Conservation (phyloP, 2,113 vertebrate genomes). For the Scalopus aquaticus region DNA sequence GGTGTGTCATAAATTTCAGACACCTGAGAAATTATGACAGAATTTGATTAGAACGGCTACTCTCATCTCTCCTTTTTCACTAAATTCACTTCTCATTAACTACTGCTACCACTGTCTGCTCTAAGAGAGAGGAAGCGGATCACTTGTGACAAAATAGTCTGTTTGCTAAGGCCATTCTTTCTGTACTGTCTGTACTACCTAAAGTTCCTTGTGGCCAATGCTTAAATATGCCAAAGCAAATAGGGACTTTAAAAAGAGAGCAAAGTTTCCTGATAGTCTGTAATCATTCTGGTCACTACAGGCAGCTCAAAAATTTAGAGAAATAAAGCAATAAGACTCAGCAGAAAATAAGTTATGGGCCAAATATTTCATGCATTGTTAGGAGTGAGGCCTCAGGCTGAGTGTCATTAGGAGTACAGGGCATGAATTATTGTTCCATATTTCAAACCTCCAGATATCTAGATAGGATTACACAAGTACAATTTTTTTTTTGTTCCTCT, state of each 20-base stretch:
- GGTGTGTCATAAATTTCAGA: constrained; percentile 72
- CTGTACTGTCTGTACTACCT: neutral
- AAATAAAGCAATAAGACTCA: constrained; percentile 50
- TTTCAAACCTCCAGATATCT: constrained; percentile 37
- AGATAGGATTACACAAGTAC: neutral
- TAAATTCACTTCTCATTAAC: constrained; percentile 69
- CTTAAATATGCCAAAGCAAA: constrained; percentile 49
- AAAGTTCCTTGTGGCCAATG: constrained; percentile 42
- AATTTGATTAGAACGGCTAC: constrained; percentile 58
- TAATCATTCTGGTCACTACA: neutral
- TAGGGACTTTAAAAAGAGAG: neutral
- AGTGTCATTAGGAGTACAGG: neutral
- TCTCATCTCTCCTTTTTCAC: constrained; percentile 52
- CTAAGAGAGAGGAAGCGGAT: neutral
- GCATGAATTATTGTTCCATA: constrained; percentile 42
- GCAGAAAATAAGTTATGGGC: constrained; percentile 25
- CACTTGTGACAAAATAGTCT: constrained; percentile 27
- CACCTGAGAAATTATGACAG: constrained; percentile 65
- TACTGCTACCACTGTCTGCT: neutral
- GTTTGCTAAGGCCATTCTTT: constrained; percentile 11
- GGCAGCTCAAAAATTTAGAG: neutral
- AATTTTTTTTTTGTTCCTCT: neutral
- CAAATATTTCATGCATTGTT: neutral
- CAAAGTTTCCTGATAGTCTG: constrained; percentile 8
- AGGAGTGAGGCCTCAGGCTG: neutral